Conservation (phyloP, 2,888 invertebrate species). For the Deroplatys truncata region DNA sequence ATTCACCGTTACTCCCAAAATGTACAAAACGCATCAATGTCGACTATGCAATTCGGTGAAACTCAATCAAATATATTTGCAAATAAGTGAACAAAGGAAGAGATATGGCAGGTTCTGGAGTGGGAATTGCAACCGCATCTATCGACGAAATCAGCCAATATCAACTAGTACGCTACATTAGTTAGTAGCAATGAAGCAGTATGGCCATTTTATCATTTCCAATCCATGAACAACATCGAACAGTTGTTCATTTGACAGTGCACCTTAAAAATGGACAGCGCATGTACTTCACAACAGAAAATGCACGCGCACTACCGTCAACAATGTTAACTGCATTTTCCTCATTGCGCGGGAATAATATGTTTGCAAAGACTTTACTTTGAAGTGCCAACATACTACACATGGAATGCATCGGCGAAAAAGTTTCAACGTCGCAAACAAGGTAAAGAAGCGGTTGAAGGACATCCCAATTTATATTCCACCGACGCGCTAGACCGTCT, state of each 20-base stretch:
- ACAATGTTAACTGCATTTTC: conserved; percentile 34
- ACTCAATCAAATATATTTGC: neutral
- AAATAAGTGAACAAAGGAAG: conserved; percentile 33
- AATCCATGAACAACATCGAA: conserved; percentile 37
- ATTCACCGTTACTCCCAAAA: conserved; percentile 14
- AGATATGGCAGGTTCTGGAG: conserved; percentile 32
- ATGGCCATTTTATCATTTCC: conserved; percentile 38
- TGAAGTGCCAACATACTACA: conserved; percentile 28
- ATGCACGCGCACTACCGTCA: conserved; percentile 33
- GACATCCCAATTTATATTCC: conserved; percentile 21
- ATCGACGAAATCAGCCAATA: conserved; percentile 38
- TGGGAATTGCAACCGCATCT: conserved; percentile 29
- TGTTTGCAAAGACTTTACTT: conserved; percentile 29
- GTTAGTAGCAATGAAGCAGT: conserved; percentile 35
- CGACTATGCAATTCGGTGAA: neutral
- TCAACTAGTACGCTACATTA: conserved; percentile 34
- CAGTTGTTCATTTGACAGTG: conserved; percentile 35
- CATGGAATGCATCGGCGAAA: conserved; percentile 25
- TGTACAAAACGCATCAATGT: neutral
- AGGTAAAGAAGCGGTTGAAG: conserved; percentile 24
- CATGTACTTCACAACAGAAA: conserved; percentile 39
- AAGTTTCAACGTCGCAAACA: conserved; percentile 4
- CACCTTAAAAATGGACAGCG: conserved; percentile 38
- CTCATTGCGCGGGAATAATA: conserved; percentile 30
- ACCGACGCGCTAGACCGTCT: conserved; percentile 31